Base-by-base conservation (phyloP, 2,888 invertebrate genomes). In the Onchidella celtica region DNA sequence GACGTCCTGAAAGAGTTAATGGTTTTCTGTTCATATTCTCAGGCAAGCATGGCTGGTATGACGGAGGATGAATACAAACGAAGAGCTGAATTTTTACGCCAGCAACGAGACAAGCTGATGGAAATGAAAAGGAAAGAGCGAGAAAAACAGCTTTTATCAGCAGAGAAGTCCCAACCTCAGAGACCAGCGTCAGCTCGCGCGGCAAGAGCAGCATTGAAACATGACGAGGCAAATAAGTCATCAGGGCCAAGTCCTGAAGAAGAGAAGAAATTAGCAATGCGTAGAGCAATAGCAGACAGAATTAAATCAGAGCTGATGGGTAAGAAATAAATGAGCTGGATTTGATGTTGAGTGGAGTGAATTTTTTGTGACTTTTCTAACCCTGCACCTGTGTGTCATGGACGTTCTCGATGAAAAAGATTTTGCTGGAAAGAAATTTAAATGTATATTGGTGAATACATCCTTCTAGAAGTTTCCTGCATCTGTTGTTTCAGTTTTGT, bases 71-170 rank as follows among this genome's bases (percentile, higher is more conserved):
- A 92, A 79, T 85, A 91, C 36, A 89, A 90, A 78, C 89, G 91
- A 76, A 86, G 98, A 0, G 97, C 97, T 90, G 96, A 96, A 86
- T 98, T 98, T 93, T 94, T 99, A 80, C 95, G 96, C 77, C 95
- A 96, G 83, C 98, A 98, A 92, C 95, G 98, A 34, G 98, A 98
- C 93, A 97, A 98, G 92, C 95, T 99, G 76, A 95, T 98, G 65
- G 96, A 96, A 29, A 94, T 98, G 91, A 99, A 98, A 93, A 97
- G 96, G 91, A 96, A 96, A 91, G 97, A 96, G 32, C 95, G 98
- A 29, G 96, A 97, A 90, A 96, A 96, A 87, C 95, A 97, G 91
- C 94, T 98, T 9, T 86, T 90, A 2, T 95, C 95, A 55, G 95
- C 95, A 21, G 95, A 96, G 76, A 93, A 90, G 68, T 94, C 94